phyloP scores from a whole-genome alignment of 2,888 invertebrate species.

The Synanthedon formicaeformis region DNA sequence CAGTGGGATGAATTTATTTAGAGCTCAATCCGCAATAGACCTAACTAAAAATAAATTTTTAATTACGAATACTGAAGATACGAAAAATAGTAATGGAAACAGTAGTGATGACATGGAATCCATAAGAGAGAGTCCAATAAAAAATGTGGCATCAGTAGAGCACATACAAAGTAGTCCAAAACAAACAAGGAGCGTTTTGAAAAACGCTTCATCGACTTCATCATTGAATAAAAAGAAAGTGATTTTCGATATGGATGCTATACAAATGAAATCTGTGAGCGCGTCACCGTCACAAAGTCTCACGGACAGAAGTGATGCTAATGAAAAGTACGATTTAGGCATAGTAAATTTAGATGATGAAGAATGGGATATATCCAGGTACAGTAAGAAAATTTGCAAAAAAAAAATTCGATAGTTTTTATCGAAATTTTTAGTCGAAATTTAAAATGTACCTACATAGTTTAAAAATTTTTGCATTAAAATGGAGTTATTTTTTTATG shows the following conservation, averaged over 20 bases:
- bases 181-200: constrained; percentile 70
- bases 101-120: constrained; percentile 37
- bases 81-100: constrained; percentile 7
- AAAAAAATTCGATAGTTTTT: background rate
- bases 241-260: constrained; percentile 72
- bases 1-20: constrained; percentile 18
- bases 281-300: constrained; percentile 64
- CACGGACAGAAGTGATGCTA: constrained; percentile 47
- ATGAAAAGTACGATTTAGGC: constrained; percentile 47
- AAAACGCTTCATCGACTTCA: constrained; percentile 66
- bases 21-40: constrained; percentile 34
- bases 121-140: constrained; percentile 22
- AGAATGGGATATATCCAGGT: constrained; percentile 71
- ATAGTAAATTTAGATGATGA: constrained; percentile 55
- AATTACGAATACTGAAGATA: constrained; percentile 7
- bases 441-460: no score
- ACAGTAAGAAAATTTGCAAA: constrained; percentile 6
- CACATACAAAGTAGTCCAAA: constrained; percentile 18
- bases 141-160: constrained; percentile 32
- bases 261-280: constrained; percentile 65
- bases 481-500: no score
- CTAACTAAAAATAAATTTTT: constrained; percentile 16
- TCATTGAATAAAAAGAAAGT: constrained; percentile 74
- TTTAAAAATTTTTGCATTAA: no score
- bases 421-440: no score